Percentiles rank a stretch among this genome's conserved stretches.
Evolutionary conservation across 2,888 invertebrate species (phyloP).

Genomic region (Criorhina ranunculi): DNA sequence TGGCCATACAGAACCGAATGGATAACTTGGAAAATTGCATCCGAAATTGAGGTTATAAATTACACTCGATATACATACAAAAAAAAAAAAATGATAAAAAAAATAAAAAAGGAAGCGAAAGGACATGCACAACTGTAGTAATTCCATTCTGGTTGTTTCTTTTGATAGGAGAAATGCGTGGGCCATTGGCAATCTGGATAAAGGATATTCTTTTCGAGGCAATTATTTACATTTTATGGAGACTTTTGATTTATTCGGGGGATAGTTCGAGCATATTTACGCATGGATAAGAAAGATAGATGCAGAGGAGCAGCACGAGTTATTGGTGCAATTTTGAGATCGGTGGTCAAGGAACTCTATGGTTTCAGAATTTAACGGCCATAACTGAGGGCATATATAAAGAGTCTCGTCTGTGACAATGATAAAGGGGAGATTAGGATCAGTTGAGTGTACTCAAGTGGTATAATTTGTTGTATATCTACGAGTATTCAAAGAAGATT

Average conservation of each 20-base stretch:
- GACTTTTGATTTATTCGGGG: conserved; percentile 55
- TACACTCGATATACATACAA: too few relatives aligned
- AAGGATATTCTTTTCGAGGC: conserved; percentile 53
- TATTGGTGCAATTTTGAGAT: conserved; percentile 24
- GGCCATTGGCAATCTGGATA: conserved; percentile 49
- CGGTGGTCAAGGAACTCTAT: conserved; percentile 30
- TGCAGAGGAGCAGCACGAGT: conserved; percentile 8
- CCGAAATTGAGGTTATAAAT: conserved; percentile 72
- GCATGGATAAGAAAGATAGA: conserved; percentile 56
- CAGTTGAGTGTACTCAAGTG: too few relatives aligned
- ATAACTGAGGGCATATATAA: not conserved
- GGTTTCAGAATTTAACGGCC: not conserved
- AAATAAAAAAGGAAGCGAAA: conserved; percentile 22
- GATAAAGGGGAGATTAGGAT: not conserved
- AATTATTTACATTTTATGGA: conserved; percentile 71
- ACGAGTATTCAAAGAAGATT: too few relatives aligned
- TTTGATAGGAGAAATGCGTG: conserved; percentile 44
- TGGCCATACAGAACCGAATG: conserved; percentile 53
- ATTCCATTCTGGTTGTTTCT: conserved; percentile 47
- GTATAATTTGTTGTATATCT: too few relatives aligned
- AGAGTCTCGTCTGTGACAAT: not conserved
- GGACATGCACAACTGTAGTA: conserved; percentile 49
- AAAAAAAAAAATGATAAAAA: too few relatives aligned
- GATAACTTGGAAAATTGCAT: conserved; percentile 74
- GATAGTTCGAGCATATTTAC: conserved; percentile 43